Percentiles rank a stretch among this genome's conserved stretches.
Conservation (phyloP, 2,888 invertebrate genomes). For the Torymus tubicola region DNA sequence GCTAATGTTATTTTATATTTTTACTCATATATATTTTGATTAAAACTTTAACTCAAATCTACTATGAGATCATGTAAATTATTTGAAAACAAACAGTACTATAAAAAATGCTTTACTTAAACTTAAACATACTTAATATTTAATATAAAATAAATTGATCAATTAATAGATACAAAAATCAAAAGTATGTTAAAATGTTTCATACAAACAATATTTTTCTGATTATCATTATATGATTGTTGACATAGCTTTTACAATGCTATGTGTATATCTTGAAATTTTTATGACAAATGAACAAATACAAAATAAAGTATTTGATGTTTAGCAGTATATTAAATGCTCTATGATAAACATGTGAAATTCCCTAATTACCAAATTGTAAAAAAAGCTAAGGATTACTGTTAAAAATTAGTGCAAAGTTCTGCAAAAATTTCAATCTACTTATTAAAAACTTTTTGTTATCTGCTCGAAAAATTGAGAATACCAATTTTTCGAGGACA, state of each 20-base stretch:
- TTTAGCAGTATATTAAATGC: conserved; percentile 15
- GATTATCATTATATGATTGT: conserved; percentile 12
- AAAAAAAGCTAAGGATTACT: conserved; percentile 28
- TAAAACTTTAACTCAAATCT: neutral
- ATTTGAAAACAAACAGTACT: too few relatives aligned
- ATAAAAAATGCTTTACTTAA: too few relatives aligned
- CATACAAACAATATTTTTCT: neutral
- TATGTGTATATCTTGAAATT: neutral
- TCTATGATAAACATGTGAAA: conserved; percentile 5
- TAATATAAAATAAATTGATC: too few relatives aligned
- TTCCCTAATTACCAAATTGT: conserved; percentile 17
- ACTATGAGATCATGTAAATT: conserved; percentile 3
- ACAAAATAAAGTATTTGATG: conserved; percentile 11
- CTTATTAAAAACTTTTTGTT: conserved; percentile 9
- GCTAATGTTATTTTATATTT: neutral
- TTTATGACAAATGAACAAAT: conserved; percentile 13
- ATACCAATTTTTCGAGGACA: too few relatives aligned
- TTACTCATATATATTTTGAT: neutral
- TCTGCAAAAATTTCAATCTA: conserved; percentile 25
- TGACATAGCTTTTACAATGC: neutral
- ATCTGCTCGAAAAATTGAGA: neutral
- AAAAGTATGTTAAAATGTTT: neutral
- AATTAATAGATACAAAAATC: too few relatives aligned
- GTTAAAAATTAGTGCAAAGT: conserved; percentile 37
- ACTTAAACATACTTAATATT: too few relatives aligned